Base-by-base conservation (phyloP, 2,797 vertebrate genomes). In the Mormyrops boulengeri region DNA sequence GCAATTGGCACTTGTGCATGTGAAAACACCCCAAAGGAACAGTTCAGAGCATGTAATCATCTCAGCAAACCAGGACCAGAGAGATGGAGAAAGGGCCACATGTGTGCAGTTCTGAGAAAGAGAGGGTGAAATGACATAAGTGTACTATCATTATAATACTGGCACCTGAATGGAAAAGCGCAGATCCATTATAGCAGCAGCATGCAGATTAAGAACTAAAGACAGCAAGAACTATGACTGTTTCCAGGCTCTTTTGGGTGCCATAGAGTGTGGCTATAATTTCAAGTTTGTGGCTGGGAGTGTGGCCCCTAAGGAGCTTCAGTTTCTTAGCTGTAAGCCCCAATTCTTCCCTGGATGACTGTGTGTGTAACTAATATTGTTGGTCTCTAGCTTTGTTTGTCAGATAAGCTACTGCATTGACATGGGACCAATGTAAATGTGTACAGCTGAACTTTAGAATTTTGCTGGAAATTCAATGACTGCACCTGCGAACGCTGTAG, bases 311-410 rank as follows among this genome's bases (percentile, higher is more conserved):
- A 12, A 66, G 19, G 9, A 53, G 62, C 85, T 89, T 77, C 57
- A 77, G 60, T 89, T 87, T 89, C 89, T 49, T 9, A 87, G 62
- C 47, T 53, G 55, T 47, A 55, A 62, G 53, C 55, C 57, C 41
- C 38, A 26, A 47, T 34, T 38, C 38, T 66, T 47, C 62, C 30
- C 47, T 22, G 50, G 85, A 50, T 77, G 60, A 55, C 89, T 60
- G 34, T n/a, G 34, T 34, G 7, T 77, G 89, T 89, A 89, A 87
- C 66, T 53, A 87, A 52, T 87, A 89, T 86, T 84, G 49, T 47
- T 50, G 85, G 19, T 73, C 85, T 60, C 84, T 50, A 49, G 49
- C 85, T 47, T 47, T 47, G 17, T 88, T 66, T 38, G n/a, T 88
- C 57, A 88, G 57, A 88, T 49, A 38, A 66, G 87, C 14, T 66